Evolutionary conservation across 2,797 vertebrate genomes (phyloP).

Genomic region (Acridotheres tristis): DNA sequence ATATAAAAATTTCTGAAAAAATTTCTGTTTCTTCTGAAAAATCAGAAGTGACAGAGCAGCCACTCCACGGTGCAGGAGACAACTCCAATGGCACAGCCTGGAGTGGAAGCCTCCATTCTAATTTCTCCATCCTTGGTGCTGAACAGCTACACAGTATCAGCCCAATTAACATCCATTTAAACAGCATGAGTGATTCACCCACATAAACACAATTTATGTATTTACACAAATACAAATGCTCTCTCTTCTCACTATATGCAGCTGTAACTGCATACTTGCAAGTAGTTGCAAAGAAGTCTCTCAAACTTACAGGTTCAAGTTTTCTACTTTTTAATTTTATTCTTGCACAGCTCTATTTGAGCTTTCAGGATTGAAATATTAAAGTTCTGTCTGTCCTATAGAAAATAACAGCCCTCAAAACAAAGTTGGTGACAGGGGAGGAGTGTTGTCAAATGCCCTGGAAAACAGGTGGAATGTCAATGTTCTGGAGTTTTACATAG

Average conservation of each 20-base stretch:
- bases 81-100: not conserved
- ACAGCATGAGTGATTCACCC: not conserved
- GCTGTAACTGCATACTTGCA: not conserved
- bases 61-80: not conserved
- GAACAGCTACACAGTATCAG: not conserved
- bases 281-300: not conserved
- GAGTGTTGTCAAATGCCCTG: not conserved
- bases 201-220: not conserved
- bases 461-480: not conserved
- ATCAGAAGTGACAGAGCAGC: not conserved
- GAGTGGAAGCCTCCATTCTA: not conserved
- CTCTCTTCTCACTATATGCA: not conserved
- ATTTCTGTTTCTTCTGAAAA: not conserved
- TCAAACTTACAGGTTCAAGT: not conserved
- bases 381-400: not conserved
- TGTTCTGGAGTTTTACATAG: not conserved
- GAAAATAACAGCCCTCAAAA: not conserved
- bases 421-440: not conserved
- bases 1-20: not conserved
- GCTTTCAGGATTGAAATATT: not conserved
- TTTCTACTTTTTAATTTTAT: not conserved
- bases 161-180: not conserved
- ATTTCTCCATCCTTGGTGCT: not conserved
- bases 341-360: not conserved
- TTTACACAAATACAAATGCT: not conserved